A percentile compares a stretch with the other conserved stretches of the same genome.
phyloP scores from a whole-genome alignment of 2,113 vertebrate species.

The Notothenia coriiceps region DNA sequence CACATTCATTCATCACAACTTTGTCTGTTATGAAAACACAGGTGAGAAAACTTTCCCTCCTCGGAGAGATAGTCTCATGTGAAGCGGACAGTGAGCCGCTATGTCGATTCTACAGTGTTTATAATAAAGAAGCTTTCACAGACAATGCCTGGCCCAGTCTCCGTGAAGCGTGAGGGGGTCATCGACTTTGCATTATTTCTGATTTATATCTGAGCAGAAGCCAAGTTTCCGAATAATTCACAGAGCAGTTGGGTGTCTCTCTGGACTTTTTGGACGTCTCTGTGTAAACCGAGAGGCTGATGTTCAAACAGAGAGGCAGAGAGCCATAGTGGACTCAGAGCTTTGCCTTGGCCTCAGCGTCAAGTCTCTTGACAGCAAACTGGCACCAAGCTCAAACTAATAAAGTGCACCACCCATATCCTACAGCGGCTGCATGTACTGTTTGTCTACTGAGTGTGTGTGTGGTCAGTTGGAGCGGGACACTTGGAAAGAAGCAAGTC shows the following conservation, averaged over 20 bases:
- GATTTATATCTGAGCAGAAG: slow-evolving; percentile 63
- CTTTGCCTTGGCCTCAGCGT: slow-evolving; percentile 66
- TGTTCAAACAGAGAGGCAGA: slow-evolving; percentile 68
- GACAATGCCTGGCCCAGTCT: slow-evolving; percentile 24
- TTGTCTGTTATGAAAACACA: slow-evolving; percentile 65
- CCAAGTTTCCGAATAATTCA: slow-evolving; percentile 60
- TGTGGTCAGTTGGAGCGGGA: slow-evolving; percentile 65
- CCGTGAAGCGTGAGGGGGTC: slow-evolving; percentile 48
- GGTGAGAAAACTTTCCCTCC: slow-evolving; percentile 11
- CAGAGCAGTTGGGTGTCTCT: slow-evolving; percentile 40
- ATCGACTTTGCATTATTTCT: slow-evolving; percentile 64
- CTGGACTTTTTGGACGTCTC: slow-evolving; percentile 52
- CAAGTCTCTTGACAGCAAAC: slow-evolving; percentile 68
- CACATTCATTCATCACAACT: slow-evolving; percentile 62
- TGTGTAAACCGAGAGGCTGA: slow-evolving; percentile 69
- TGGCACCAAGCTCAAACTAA: slow-evolving; percentile 64
- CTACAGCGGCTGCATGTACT: slow-evolving; percentile 31
- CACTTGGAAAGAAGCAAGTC: slow-evolving; percentile 23
- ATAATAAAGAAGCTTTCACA: slow-evolving; percentile 46
- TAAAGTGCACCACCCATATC: slow-evolving; percentile 67
- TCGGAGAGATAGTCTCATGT: slow-evolving; percentile 3
- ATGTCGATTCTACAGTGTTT: slow-evolving; percentile 19
- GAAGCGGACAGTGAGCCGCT: slow-evolving; percentile 15
- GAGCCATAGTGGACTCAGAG: slow-evolving; percentile 61
- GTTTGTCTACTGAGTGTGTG: slow-evolving; percentile 35